Percentiles rank a stretch among this genome's conserved stretches.
Conservation (phyloP, 1,140 invertebrate genomes). For the Trissolcus basalis region DNA sequence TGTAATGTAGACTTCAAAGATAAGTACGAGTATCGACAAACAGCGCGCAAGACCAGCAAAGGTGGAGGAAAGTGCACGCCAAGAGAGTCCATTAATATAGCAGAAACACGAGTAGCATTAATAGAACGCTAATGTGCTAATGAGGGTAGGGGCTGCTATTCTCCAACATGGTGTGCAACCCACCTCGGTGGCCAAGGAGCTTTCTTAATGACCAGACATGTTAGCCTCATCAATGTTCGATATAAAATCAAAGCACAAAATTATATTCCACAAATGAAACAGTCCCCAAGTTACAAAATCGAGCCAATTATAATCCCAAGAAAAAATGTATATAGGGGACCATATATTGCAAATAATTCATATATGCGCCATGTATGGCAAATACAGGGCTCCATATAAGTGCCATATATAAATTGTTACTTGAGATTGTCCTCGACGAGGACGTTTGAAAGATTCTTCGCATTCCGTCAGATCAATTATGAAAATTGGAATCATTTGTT, state of each 20-base stretch:
- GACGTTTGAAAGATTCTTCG: too few species aligned
- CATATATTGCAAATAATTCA: too few species aligned
- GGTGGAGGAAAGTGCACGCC: constrained; percentile 26
- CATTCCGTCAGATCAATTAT: too few species aligned
- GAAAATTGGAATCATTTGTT: too few species aligned
- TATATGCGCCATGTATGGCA: too few species aligned
- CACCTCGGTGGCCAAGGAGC: constrained; percentile 36
- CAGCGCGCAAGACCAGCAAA: constrained; percentile 5
- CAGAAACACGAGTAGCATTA: constrained; percentile 48
- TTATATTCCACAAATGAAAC: too few species aligned
- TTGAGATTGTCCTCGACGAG: too few species aligned
- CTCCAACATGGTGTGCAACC: constrained; percentile 35
- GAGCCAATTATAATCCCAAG: too few species aligned
- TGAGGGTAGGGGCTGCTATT: constrained; percentile 52
- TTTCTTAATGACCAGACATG: constrained; percentile 36
- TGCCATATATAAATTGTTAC: too few species aligned
- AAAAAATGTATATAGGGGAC: too few species aligned
- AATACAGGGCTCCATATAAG: too few species aligned
- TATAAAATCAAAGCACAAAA: not conserved
- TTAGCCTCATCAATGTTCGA: constrained; percentile 29
- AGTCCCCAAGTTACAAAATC: too few species aligned
- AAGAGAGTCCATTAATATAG: constrained; percentile 45
- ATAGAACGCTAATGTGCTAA: constrained; percentile 55
- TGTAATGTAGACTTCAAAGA: constrained; percentile 13
- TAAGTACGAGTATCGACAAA: constrained; percentile 18